Evolutionary conservation across 2,888 invertebrate genomes (phyloP), one percentile per base, ranked within the genome.

Genomic region (Volucella bombylans): DNA sequence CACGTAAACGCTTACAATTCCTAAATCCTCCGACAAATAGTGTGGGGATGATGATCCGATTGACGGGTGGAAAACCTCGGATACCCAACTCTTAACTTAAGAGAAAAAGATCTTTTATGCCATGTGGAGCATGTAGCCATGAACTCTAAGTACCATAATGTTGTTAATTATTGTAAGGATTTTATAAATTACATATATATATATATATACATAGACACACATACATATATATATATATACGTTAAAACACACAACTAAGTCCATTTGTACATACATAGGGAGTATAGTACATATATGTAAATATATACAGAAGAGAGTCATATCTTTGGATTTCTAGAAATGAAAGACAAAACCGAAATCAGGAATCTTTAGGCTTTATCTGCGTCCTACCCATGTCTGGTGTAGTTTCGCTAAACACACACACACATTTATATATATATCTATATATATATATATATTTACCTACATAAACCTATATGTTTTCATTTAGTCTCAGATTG

Each of bases 301-400:
- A 31, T 31, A 31, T 31, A 31, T 54, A 67, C 76, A 81, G 67
- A 67, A 80, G 72, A 81, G 81, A 85, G 81, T 81, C 81, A 85
- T 85, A 85, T 85, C 85, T 85, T 85, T 81, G 85, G 77, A 85
- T 85, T 85, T 85, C 81, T 71, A 85, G 61, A 81, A 83, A 76
- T 72, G 85, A 85, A 81, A 85, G 76, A 81, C 85, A 85, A 85
- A 85, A 81, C 76, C 85, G 71, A 81, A 85, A 85, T 81, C 81
- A 80, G 81, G 85, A 81, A 85, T 77, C 81, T 85, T 81, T 85
- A 81, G 85, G 85, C 85, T 85, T 85, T 85, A 85, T 85, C 62
- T 77, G 81, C 85, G 81, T 62, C 72, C 72, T 80, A 38, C 39
- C 72, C 52, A 47, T 55, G 45, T 52, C 15, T 39, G 64, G 64